A percentile compares a stretch with the other conserved stretches of the same genome.
Conservation (phyloP, 1,140 invertebrate genomes). For the Platorchestia sp. region DNA sequence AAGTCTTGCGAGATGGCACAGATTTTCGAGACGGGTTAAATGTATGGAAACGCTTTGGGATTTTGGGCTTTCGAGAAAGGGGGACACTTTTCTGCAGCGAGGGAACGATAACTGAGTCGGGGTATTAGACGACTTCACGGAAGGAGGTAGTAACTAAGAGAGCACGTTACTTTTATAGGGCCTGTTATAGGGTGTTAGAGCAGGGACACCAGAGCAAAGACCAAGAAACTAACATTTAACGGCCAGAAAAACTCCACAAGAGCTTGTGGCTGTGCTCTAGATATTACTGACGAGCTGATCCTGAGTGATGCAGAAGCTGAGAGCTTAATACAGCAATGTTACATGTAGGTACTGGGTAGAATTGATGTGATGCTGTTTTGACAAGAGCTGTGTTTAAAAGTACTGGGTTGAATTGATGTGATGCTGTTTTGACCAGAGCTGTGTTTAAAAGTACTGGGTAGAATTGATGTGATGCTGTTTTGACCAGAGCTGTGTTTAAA, state of each 20-base stretch:
- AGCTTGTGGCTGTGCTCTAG: neutral
- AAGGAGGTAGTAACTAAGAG: neutral
- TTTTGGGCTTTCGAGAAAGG: neutral
- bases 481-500: too few species aligned
- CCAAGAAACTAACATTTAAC: neutral
- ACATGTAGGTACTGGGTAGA: too few species aligned
- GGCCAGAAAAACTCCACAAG: neutral
- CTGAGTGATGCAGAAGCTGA: neutral
- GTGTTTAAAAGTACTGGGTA: too few species aligned
- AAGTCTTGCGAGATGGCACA: constrained; percentile 48
- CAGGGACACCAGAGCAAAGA: neutral
- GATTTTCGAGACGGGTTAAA: constrained; percentile 46
- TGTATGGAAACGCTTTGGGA: constrained; percentile 27
- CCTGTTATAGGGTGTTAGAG: neutral
- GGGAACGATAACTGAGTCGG: neutral
- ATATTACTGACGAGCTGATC: neutral
- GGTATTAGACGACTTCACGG: neutral
- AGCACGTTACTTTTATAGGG: neutral
- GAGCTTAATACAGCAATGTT: neutral
- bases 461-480: too few species aligned
- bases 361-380: too few species aligned
- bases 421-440: too few species aligned
- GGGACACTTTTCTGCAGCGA: neutral
- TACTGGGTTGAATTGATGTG: too few species aligned
- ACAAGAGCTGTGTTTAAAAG: too few species aligned